These are phyloP conservation scores for Antigone vipio DNA, from an alignment of 2,113 vertebrate genomes.

Conservation along the genomic window DNA sequence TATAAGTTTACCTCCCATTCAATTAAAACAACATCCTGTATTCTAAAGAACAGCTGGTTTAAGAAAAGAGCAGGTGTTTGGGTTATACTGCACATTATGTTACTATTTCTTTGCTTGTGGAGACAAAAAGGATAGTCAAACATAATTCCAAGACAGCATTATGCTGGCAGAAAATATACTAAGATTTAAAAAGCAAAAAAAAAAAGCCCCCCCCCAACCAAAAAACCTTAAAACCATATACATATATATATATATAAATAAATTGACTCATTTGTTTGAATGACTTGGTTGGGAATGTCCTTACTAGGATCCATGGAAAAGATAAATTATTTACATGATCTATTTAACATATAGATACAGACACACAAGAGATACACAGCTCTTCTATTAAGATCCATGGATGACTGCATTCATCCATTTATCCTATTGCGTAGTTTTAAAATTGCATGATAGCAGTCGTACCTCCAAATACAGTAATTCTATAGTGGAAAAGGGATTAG, in stretches of 20 bases:
- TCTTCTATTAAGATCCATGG: neutral
- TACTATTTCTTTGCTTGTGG: neutral
- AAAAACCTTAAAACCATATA: no score
- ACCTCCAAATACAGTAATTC: neutral
- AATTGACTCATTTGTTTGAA: neutral
- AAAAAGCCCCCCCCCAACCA: no score
- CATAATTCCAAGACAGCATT: neutral
- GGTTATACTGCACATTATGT: neutral
- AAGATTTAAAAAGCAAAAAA: neutral
- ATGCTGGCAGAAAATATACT: no score
- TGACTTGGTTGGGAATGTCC: neutral
- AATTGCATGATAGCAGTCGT: neutral
- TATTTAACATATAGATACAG: neutral
- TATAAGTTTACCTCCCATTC: neutral
- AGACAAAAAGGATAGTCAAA: neutral
- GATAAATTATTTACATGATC: neutral
- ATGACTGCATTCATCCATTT: fast-evolving
- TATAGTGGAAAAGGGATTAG: neutral
- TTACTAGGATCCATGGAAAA: neutral
- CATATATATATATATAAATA: neutral
- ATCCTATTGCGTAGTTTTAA: neutral
- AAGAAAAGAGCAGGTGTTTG: neutral
- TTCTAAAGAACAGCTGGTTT: neutral
- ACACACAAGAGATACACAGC: neutral
- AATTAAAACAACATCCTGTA: neutral